Conservation (phyloP, 1,140 invertebrate genomes). For the Caenorhabditis elegans region DNA sequence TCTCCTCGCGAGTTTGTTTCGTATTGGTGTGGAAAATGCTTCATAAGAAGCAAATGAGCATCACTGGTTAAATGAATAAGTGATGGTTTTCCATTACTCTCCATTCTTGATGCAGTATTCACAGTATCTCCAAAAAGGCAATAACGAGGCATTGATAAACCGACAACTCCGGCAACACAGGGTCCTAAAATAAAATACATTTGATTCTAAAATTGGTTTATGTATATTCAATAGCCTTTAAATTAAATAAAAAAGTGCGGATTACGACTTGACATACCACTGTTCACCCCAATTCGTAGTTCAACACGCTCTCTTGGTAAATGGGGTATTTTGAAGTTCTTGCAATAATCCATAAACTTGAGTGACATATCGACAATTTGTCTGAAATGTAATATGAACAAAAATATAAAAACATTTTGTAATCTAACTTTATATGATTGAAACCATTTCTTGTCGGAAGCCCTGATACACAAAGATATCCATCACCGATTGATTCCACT, state of each 20-base stretch:
- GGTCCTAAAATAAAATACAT: constrained; percentile 56
- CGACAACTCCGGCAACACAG: constrained; percentile 69
- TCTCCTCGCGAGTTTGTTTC: constrained; percentile 60
- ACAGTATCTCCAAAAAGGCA: constrained; percentile 82
- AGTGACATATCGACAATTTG: constrained; percentile 22
- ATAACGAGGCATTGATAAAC: constrained; percentile 68
- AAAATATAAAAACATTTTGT: neutral
- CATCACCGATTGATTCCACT: constrained; percentile 57
- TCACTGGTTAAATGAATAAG: constrained; percentile 56
- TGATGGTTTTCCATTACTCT: constrained; percentile 78
- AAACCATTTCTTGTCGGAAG: constrained; percentile 70
- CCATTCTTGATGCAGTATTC: constrained; percentile 89
- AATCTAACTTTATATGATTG: neutral
- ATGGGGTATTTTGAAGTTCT: constrained; percentile 72
- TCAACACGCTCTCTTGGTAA: constrained; percentile 77
- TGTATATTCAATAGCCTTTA: neutral
- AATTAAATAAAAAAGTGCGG: neutral
- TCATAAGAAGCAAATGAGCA: constrained; percentile 52
- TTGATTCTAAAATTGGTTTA: neutral
- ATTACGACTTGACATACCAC: constrained; percentile 48
- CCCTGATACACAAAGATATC: constrained; percentile 73
- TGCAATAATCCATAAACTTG: constrained; percentile 67
- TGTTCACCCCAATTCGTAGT: constrained; percentile 73
- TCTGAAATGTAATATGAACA: no score
- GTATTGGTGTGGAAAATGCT: constrained; percentile 54